Conservation (phyloP, 2,888 invertebrate species). For the Phalangium opilio region DNA sequence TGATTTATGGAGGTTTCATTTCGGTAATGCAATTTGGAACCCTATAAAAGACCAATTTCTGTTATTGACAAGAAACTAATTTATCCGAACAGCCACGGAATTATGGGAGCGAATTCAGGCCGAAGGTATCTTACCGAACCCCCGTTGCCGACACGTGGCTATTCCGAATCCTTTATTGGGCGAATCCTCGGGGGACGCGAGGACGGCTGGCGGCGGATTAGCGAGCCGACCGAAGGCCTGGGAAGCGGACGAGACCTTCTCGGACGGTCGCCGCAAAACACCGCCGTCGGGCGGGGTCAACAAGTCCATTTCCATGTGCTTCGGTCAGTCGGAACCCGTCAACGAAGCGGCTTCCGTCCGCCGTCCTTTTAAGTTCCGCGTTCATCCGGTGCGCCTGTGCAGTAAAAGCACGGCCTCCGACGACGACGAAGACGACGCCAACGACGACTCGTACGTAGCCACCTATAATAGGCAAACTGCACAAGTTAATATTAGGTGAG, state of each 20-base stretch:
- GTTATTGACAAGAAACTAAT: not conserved
- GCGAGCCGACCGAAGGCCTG: no score
- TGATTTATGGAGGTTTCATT: constrained; percentile 69
- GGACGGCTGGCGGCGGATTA: not conserved
- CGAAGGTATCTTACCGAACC: constrained; percentile 22
- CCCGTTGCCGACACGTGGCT: constrained; percentile 23
- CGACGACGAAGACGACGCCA: constrained; percentile 15
- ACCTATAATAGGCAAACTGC: constrained; percentile 14
- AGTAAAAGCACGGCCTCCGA: constrained; percentile 16
- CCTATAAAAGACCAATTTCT: no score
- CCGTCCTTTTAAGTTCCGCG: constrained; percentile 15
- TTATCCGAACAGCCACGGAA: constrained; percentile 45
- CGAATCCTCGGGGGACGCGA: not conserved
- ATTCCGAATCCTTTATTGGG: constrained; percentile 6
- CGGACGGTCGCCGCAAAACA: not conserved
- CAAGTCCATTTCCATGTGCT: constrained; percentile 21
- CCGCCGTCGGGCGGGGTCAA: not conserved
- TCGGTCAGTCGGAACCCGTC: constrained; percentile 11
- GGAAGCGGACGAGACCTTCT: no score
- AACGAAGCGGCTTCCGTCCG: not conserved
- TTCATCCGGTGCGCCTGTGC: constrained; percentile 19
- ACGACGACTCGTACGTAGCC: constrained; percentile 11
- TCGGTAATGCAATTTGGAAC: constrained; percentile 40
- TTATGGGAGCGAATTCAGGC: constrained; percentile 51
- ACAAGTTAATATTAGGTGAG: constrained; percentile 17